phyloP scores from a whole-genome alignment of 2,888 invertebrate genomes.

The Rotaria macrura region DNA sequence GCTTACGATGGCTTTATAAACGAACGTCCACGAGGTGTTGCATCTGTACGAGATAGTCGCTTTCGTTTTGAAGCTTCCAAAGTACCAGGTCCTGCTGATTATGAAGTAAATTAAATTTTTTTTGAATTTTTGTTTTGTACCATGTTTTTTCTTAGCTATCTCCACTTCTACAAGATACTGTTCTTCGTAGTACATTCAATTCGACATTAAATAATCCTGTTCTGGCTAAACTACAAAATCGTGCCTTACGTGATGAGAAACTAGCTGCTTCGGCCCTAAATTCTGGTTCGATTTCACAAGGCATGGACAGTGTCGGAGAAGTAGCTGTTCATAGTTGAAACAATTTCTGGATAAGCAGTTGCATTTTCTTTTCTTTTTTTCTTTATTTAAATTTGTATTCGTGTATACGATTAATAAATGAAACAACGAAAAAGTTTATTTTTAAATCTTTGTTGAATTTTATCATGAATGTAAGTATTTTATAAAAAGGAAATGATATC shows the following conservation, averaged over 20 bases:
- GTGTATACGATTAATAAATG: not conserved
- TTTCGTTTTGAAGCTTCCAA: conserved; percentile 35
- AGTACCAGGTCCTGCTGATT: conserved; percentile 46
- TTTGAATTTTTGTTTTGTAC: not conserved
- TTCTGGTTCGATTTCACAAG: not conserved
- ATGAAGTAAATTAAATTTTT: conserved; percentile 38
- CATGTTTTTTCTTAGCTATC: conserved; percentile 35
- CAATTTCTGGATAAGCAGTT: not conserved
- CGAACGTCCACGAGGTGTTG: not conserved
- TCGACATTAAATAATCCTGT: conserved; percentile 48
- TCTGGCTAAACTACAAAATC: conserved; percentile 32
- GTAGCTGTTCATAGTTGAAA: not conserved
- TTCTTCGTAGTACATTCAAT: conserved; percentile 48
- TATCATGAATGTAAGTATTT: too few species aligned
- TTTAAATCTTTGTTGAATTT: too few species aligned
- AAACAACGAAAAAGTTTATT: not conserved
- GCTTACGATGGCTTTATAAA: conserved; percentile 15
- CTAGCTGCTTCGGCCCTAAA: not conserved
- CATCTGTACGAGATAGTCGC: conserved; percentile 18
- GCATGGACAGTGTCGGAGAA: not conserved
- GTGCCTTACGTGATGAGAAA: not conserved
- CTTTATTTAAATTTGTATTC: too few species aligned
- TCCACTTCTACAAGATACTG: conserved; percentile 47
- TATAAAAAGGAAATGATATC: not conserved
- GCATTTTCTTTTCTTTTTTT: not conserved